Conservation (phyloP, 1,140 invertebrate genomes). For the Asbolus verrucosus region DNA sequence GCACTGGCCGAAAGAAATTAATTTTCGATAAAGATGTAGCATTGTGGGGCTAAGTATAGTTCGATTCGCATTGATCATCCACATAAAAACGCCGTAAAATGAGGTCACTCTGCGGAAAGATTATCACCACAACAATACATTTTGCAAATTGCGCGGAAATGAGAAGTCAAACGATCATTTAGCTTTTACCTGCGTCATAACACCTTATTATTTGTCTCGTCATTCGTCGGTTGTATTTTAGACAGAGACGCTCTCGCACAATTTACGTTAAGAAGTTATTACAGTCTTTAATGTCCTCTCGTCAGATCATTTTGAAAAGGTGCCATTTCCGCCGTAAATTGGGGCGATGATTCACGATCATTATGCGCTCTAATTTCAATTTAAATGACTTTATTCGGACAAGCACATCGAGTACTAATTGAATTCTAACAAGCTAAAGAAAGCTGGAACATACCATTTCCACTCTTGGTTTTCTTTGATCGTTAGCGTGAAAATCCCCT, state of each 20-base stretch:
- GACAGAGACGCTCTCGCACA: background rate
- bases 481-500: slow-evolving; percentile 85
- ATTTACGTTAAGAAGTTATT: too few species aligned
- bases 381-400: too few species aligned
- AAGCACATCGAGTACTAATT: too few species aligned
- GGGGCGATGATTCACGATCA: background rate
- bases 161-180: slow-evolving; percentile 39
- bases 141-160: slow-evolving; percentile 52
- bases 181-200: slow-evolving; percentile 37
- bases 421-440: too few species aligned
- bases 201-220: slow-evolving; percentile 31
- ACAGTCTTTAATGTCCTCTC: too few species aligned
- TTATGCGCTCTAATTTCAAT: background rate
- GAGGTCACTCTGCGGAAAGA: slow-evolving; percentile 21
- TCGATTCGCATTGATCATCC: slow-evolving; percentile 1
- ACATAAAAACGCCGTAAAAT: slow-evolving; percentile 4
- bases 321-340: slow-evolving; percentile 8
- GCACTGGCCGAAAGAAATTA: too few species aligned
- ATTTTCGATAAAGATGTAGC: background rate
- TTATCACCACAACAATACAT: slow-evolving; percentile 37
- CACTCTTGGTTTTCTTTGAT: slow-evolving; percentile 89
- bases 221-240: slow-evolving; percentile 10
- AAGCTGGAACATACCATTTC: slow-evolving; percentile 79
- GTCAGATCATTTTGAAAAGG: slow-evolving; percentile 1
- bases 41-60: too few species aligned